These are phyloP conservation scores for Agapostemon virescens DNA, from an alignment of 2,888 invertebrate genomes.

Conservation along the genomic window DNA sequence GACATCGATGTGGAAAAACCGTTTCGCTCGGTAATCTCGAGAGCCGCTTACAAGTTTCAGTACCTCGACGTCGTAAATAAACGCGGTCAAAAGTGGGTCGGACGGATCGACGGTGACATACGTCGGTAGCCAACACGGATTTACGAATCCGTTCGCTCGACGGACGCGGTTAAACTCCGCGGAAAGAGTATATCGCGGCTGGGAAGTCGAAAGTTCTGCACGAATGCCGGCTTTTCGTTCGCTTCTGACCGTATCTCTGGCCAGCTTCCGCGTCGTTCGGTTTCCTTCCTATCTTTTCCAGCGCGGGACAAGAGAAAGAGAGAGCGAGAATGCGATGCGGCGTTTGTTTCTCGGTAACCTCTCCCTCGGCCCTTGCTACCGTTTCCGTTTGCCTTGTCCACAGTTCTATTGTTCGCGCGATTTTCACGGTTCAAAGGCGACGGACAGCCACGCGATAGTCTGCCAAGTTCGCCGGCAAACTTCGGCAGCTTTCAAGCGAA, in stretches of 20 bases:
- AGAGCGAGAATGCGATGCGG: neutral
- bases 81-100: constrained; percentile 44
- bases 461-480: constrained; percentile 66
- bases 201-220: constrained; percentile 49
- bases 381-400: constrained; percentile 31
- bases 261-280: constrained; percentile 32
- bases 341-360: constrained; percentile 6
- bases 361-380: neutral
- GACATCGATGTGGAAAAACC: constrained; percentile 33
- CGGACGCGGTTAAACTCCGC: constrained; percentile 49
- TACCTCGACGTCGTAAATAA: constrained; percentile 51
- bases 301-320: neutral
- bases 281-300: constrained; percentile 26
- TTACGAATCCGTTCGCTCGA: constrained; percentile 46
- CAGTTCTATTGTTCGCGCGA: constrained; percentile 64
- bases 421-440: constrained; percentile 70
- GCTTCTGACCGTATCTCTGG: constrained; percentile 20
- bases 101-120: constrained; percentile 36
- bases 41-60: constrained; percentile 49
- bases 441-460: constrained; percentile 57
- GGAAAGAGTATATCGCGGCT: constrained; percentile 50
- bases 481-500: constrained; percentile 63
- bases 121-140: constrained; percentile 32
- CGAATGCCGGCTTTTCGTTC: constrained; percentile 8
- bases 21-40: constrained; percentile 24